Conservation (phyloP, 2,888 invertebrate species). For the Phania funesta region DNA sequence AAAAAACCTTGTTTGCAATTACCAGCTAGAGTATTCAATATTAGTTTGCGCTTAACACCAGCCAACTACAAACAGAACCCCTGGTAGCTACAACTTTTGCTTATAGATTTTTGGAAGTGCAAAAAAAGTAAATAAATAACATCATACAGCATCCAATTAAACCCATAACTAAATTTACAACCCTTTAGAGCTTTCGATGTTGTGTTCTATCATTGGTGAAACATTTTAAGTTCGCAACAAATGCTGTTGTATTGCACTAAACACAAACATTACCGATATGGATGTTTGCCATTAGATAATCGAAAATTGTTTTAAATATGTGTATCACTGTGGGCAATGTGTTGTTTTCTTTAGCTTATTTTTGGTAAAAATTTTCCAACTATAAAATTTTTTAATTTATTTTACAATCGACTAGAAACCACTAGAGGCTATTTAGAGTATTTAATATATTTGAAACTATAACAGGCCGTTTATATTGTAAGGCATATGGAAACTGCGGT, state of each 20-base stretch:
- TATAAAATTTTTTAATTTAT: conserved; percentile 51
- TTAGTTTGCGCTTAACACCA: conserved; percentile 1
- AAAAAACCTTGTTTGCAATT: neutral
- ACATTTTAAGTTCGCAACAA: conserved; percentile 1
- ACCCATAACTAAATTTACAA: conserved; percentile 36
- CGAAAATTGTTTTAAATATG: neutral
- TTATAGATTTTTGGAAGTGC: conserved; percentile 5
- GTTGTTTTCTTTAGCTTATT: neutral
- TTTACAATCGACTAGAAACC: conserved; percentile 44
- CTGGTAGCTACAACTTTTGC: neutral
- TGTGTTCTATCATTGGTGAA: neutral
- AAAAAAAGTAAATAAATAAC: neutral
- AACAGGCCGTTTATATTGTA: neutral
- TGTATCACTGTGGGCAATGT: conserved; percentile 1
- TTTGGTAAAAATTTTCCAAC: neutral
- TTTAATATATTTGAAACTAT: conserved; percentile 49
- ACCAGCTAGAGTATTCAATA: neutral
- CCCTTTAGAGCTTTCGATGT: conserved; percentile 17
- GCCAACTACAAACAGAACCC: neutral
- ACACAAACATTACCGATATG: neutral
- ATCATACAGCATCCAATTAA: conserved; percentile 9
- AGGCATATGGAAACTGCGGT: neutral
- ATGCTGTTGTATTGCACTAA: neutral
- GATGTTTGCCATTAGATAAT: conserved; percentile 16
- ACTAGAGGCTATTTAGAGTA: conserved; percentile 48